These are phyloP conservation scores for Epistrophe grossulariae DNA, from an alignment of 2,888 invertebrate species.

Conservation along the genomic window DNA sequence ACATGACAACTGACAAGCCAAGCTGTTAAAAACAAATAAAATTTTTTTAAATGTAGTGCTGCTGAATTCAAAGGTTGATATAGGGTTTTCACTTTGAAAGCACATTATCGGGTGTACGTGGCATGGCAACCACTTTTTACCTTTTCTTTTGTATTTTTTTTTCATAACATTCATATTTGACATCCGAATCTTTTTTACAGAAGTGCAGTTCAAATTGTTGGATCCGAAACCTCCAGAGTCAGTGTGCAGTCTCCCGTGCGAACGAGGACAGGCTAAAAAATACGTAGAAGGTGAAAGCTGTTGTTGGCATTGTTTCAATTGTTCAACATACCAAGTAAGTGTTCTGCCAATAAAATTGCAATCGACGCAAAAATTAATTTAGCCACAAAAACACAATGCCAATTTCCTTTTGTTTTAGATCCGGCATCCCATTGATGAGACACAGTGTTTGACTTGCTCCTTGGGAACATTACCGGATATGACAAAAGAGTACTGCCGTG, in stretches of 20 bases:
- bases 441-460: constrained; percentile 92
- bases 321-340: constrained; percentile 92
- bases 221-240: constrained; percentile 93
- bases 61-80: too few relatives aligned
- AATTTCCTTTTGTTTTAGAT: constrained; percentile 85
- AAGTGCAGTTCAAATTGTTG: constrained; percentile 92
- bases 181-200: constrained; percentile 83
- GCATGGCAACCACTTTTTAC: too few relatives aligned
- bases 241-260: constrained; percentile 95
- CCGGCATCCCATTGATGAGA: constrained; percentile 91
- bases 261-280: constrained; percentile 94
- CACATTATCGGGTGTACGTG: too few relatives aligned
- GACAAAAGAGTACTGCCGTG: constrained; percentile 89
- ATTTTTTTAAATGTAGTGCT: too few relatives aligned
- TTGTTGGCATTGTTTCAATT: constrained; percentile 97
- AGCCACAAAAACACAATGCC: constrained; percentile 15
- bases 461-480: constrained; percentile 92
- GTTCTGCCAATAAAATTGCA: constrained; percentile 27
- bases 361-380: constrained; percentile 50
- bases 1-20: too few relatives aligned
- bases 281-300: constrained; percentile 96
- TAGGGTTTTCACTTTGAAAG: too few relatives aligned
- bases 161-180: background rate
- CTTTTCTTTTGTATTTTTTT: background rate
- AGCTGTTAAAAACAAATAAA: too few relatives aligned